phyloP scores from a whole-genome alignment of 1,140 invertebrate genomes.

The Lepidotrigona ventralis region DNA sequence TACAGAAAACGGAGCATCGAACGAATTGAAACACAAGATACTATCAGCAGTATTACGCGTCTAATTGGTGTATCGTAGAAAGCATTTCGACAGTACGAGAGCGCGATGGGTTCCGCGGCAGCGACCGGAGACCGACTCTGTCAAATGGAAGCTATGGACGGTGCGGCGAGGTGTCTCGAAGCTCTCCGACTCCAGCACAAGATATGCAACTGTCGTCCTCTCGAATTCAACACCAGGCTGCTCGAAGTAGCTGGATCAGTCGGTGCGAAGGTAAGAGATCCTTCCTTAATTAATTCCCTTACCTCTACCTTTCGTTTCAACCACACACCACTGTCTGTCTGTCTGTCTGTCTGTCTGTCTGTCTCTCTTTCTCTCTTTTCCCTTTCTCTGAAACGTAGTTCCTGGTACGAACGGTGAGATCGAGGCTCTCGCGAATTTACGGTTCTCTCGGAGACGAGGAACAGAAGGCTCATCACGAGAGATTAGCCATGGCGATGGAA shows the following conservation, averaged over 20 bases:
- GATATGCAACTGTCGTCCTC: constrained; percentile 90
- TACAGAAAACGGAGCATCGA: background rate
- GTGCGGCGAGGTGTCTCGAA: constrained; percentile 89
- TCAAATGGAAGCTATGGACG: constrained; percentile 94
- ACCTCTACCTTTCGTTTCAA: background rate
- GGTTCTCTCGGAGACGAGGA: constrained; percentile 89
- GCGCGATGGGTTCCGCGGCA: constrained; percentile 89
- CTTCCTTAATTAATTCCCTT: background rate
- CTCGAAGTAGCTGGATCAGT: constrained; percentile 90
- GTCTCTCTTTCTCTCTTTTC: background rate
- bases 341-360: background rate
- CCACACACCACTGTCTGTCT: background rate
- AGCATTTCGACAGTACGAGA: constrained; percentile 89
- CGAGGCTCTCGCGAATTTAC: constrained; percentile 88
- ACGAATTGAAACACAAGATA: background rate
- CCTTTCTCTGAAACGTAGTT: constrained; percentile 79
- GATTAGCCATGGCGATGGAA: constrained; percentile 85
- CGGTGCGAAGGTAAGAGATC: constrained; percentile 85
- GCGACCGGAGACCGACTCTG: constrained; percentile 88
- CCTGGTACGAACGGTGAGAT: constrained; percentile 87
- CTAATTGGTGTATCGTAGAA: constrained; percentile 78
- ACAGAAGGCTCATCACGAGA: constrained; percentile 86
- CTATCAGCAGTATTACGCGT: background rate
- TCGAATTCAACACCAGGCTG: constrained; percentile 90
- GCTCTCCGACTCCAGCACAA: constrained; percentile 88